Evolutionary conservation across 2,797 vertebrate species (phyloP), one percentile per base, ranked within the genome.

Genomic region (Danio choprae): DNA sequence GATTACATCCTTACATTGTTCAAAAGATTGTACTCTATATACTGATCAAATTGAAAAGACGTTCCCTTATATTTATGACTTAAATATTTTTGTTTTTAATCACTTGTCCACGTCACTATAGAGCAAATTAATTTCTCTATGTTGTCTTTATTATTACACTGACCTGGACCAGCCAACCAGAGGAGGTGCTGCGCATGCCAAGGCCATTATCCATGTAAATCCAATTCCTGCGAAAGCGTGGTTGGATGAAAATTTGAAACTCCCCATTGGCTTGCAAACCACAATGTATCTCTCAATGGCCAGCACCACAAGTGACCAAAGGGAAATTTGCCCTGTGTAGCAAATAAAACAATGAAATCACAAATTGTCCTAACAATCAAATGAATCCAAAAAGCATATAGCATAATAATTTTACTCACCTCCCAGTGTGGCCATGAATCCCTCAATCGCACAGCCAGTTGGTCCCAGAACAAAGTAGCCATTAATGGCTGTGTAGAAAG

Each of bases 201-300:
- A 0, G 40, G 95, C 92, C 94, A 95, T 94, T 70, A 94, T 0
- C 95, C 95, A 96, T 80, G 94, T 95, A 74, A 94, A 93, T 3
- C 13, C 8, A 1, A 93, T 92, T 79, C 95, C 95, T 70, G 81
- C 83, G 46, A 75, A 80, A 56, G 94, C 92, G 0, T 94, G 93
- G 48, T 77, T 83, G 1, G 89, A 12, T 0, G 86, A 86, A 86
- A 96, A 96, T 81, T 92, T 94, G 86, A 95, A 95, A 84, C 94
- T 95, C 51, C 93, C 94, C 94, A 94, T 95, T 73, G 94, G 94
- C 85, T 95, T 96, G 91, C 95, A 96, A 80, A 95, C 91, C 0
- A 95, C 92, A 4, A 95, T 93, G 80, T 94, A 90, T 79, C 93
- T 87, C 78, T 93, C 92, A 60, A 93, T 56, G 80, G 92, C 93